These are phyloP conservation scores for Caenorhabditis zanzibari DNA, from an alignment of 2,888 invertebrate species.

Conservation along the genomic window DNA sequence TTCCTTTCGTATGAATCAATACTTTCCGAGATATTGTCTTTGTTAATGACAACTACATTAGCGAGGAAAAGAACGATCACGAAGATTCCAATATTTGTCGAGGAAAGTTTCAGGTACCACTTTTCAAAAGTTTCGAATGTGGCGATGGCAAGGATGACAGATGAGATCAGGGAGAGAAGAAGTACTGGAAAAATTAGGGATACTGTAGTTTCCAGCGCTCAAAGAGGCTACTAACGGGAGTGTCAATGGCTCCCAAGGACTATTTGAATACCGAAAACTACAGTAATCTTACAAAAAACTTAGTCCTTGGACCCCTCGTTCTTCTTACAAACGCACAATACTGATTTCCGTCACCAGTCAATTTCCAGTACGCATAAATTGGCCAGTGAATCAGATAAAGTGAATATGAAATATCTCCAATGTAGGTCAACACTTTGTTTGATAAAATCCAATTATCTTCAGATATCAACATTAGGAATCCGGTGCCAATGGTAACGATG, in stretches of 20 bases:
- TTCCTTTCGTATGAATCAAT: slow-evolving; percentile 5
- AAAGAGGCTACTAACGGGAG: too few relatives aligned
- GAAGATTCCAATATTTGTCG: slow-evolving; percentile 4
- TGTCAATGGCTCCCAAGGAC: too few relatives aligned
- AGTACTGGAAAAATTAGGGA: slow-evolving; percentile 26
- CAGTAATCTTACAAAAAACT: neutral
- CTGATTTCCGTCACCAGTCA: slow-evolving; percentile 31
- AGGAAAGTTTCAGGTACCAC: slow-evolving; percentile 47
- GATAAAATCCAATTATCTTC: slow-evolving; percentile 36
- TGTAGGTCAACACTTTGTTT: slow-evolving; percentile 34
- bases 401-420: slow-evolving; percentile 59
- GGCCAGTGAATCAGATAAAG: slow-evolving; percentile 62
- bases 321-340: slow-evolving; percentile 6
- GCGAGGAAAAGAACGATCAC: slow-evolving; percentile 15
- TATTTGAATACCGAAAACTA: too few relatives aligned
- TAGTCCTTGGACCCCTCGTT: too few relatives aligned
- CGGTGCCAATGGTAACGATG: slow-evolving; percentile 31
- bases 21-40: slow-evolving; percentile 17
- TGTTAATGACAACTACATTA: slow-evolving; percentile 37
- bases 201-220: too few relatives aligned
- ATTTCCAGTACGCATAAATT: slow-evolving; percentile 57
- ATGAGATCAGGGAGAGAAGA: neutral
- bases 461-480: slow-evolving; percentile 38
- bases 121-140: slow-evolving; percentile 49
- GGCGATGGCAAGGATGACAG: slow-evolving; percentile 15